Percentiles rank a stretch among this genome's conserved stretches.
Conservation (phyloP, 92 coral and sea anemone species). For the Porites evermanni region DNA sequence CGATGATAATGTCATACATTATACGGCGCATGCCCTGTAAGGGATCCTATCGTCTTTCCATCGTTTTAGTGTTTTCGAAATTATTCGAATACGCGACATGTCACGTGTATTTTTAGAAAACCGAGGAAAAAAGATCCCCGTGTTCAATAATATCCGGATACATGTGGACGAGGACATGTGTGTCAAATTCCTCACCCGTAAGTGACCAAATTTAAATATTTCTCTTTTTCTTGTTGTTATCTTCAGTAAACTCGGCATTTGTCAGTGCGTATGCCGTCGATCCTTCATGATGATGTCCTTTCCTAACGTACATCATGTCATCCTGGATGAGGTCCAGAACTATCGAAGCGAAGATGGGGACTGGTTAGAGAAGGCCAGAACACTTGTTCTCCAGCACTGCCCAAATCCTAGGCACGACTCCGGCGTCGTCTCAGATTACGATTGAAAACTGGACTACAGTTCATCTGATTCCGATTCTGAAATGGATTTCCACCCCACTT, state of each 20-base stretch:
- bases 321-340: conserved; percentile 6
- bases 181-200: too few relatives aligned
- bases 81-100: too few relatives aligned
- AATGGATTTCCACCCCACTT: too few relatives aligned
- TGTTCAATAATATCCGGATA: too few relatives aligned
- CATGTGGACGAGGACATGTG: too few relatives aligned
- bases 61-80: too few relatives aligned
- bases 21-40: too few relatives aligned
- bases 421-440: neutral
- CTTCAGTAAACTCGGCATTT: neutral
- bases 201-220: neutral
- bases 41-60: too few relatives aligned
- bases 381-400: conserved; percentile 2
- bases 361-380: neutral
- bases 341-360: neutral
- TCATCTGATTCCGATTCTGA: neutral
- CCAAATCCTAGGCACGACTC: neutral
- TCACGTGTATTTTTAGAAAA: too few relatives aligned
- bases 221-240: neutral
- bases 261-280: neutral
- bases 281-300: neutral
- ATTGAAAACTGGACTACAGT: neutral
- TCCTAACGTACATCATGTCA: neutral
- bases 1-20: too few relatives aligned
- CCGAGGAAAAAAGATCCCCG: too few relatives aligned